Base-by-base conservation (phyloP, 1,140 invertebrate genomes). In the Dreissena polymorpha region DNA sequence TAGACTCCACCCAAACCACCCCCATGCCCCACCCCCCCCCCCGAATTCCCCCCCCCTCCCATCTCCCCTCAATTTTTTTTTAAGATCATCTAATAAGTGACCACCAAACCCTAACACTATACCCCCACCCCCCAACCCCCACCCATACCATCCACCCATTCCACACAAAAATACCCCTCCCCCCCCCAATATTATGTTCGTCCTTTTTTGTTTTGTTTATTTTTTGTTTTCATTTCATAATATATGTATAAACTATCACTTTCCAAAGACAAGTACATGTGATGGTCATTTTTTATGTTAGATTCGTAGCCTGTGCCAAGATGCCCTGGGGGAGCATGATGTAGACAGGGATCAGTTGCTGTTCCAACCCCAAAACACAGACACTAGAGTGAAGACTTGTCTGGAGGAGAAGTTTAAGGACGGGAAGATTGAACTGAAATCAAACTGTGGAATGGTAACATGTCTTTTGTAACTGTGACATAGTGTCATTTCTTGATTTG, bases 371-470 rank as follows among this genome's bases (percentile, higher is more conserved):
- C 27, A 72, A 14, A 29, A 23, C 14, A 55, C 63, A 0, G 73
- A 68, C 7, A 53, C 79, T 55, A 77, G 81, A 65, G 95, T 97
- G 0, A 96, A 97, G 91, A 97, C 98, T 93, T 99, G 98, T 93
- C 93, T 99, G 14, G 98, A 98, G 93, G 95, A 95, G 90, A 96
- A 95, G 86, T 95, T 97, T 83, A 93, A 95, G 77, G 94, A 94
- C 88, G 95, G 95, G 27, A 83, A 83, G 50, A 50, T 83, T 14
- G 18, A 65, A 18, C 64, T 76, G 87, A 72, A 68, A 14, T 70
- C 76, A 3, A 13, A 49, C 10, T 86, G 84, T 82, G 73, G 71
- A 50, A 65, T 39, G 39, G 39, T 39, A 39, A 39, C 2, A 39
- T 39, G 39, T 39, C 39, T 39, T 39, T 5, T 39, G 39, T 39